A percentile compares a stretch with the other conserved stretches of the same genome.
phyloP scores from a whole-genome alignment of 2,113 vertebrate species.

The Hipposideros armiger region DNA sequence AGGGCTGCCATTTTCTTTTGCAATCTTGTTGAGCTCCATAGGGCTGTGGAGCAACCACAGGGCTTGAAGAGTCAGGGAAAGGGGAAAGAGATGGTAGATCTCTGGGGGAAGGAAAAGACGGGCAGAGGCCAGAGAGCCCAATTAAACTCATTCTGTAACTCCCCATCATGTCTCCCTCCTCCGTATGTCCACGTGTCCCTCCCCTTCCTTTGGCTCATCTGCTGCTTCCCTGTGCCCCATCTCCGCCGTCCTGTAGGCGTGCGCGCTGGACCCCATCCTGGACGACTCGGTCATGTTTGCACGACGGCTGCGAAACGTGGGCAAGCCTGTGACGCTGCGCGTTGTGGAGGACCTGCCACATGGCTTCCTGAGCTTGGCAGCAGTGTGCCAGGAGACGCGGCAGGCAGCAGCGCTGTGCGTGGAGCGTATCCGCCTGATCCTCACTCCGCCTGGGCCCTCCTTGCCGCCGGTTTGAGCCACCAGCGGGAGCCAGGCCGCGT shows the following conservation, averaged over 20 bases:
- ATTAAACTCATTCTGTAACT: neutral
- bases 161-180: neutral
- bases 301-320: conserved; percentile 89
- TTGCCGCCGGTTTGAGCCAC: neutral
- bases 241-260: conserved; percentile 87
- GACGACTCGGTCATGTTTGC: conserved; percentile 97
- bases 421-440: conserved; percentile 89
- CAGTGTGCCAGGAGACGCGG: conserved; percentile 92
- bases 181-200: neutral
- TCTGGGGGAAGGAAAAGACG: conserved; percentile 66
- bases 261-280: conserved; percentile 95
- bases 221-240: neutral
- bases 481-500: fast-evolving
- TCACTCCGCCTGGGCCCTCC: conserved; percentile 46
- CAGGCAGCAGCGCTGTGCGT: conserved; percentile 90
- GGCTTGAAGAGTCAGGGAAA: neutral
- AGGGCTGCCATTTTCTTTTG: neutral
- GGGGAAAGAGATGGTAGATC: neutral
- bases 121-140: neutral
- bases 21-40: neutral
- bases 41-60: neutral
- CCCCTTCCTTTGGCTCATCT: neutral
- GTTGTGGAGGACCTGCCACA: conserved; percentile 95
- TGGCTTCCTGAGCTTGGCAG: conserved; percentile 94
- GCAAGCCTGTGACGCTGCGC: conserved; percentile 91